Base-by-base conservation (phyloP, 2,888 invertebrate species). In the Hemithea aestivaria region DNA sequence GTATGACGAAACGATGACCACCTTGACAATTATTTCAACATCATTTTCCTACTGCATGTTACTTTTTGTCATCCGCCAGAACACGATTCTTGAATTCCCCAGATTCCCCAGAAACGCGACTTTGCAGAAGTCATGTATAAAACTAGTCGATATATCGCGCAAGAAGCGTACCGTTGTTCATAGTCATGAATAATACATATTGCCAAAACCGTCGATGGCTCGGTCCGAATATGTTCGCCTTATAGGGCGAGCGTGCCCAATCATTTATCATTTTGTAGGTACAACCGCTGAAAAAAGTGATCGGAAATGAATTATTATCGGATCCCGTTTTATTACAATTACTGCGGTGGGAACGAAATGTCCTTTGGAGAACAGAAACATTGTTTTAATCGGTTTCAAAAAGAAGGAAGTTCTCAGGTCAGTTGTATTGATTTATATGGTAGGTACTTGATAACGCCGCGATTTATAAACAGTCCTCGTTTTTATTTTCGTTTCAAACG, bases 161-260 rank as follows among this genome's bases (percentile, higher is more conserved):
- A 51, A 51, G 45, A 48, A 51, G 34, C 45, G 46, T 45, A 45
- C 44, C 48, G 62, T 58, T 71, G 71, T 66, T 66, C 62, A 64
- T 55, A 58, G 53, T 49, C 51, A 80, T 80, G 78, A 81, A 81
- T 81, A 67, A 82, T 68, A 81, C 75, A 82, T 81, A 62, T 73
- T 58, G 67, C 78, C 81, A 70, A 82, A 81, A 79, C 57, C 52
- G 51, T 39, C 59, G 46, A 50, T 44, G 43, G 40, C 37, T 47
- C 49, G 45, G 48, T 30, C 46, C 49, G 46, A 49, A 46, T 49
- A 35, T 53, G 51, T 48, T 48, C 45, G 52, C 77, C 77, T 63
- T 79, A 69, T 78, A 64, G 45, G 75, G 72, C 50, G 58, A 50
- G 51, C 58, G 56, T 53, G 61, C 55, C 54, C 40, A 53, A 51